A percentile compares a stretch with the other conserved stretches of the same genome.
Conservation (phyloP, 2,113 vertebrate species). For the Pterocles gutturalis region DNA sequence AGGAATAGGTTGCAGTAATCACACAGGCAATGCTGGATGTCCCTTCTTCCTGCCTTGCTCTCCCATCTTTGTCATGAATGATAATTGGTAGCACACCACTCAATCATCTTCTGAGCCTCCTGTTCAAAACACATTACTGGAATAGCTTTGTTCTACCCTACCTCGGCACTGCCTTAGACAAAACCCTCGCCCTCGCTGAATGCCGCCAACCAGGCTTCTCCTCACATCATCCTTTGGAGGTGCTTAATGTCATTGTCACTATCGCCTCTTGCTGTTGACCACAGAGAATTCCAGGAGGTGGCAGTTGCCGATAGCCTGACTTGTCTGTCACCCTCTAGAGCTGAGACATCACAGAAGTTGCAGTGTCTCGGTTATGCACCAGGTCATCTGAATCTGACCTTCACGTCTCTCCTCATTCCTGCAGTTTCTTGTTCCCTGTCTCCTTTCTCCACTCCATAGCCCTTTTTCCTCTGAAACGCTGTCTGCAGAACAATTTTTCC, state of each 20-base stretch:
- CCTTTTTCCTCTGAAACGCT: neutral
- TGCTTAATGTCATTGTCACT: neutral
- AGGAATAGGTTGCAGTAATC: neutral
- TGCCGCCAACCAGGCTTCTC: neutral
- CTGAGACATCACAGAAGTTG: neutral
- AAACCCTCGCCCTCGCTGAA: neutral
- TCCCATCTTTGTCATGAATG: neutral
- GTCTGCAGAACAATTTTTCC: neutral
- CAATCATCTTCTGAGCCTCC: neutral
- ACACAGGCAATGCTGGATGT: neutral
- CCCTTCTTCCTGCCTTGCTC: neutral
- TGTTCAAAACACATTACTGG: neutral
- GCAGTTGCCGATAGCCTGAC: neutral
- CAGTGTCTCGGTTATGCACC: neutral
- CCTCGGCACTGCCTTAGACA: neutral
- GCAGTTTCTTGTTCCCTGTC: neutral
- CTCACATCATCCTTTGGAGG: neutral
- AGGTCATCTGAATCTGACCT: neutral
- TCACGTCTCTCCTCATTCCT: neutral
- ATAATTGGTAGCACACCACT: accelerated
- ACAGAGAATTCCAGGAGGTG: neutral
- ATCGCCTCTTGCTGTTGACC: neutral
- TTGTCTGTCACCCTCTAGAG: neutral
- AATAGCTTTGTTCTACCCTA: neutral
- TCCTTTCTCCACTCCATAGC: neutral